Evolutionary conservation across 2,113 vertebrate genomes (phyloP).

Genomic region (Puntigrus tetrazona): DNA sequence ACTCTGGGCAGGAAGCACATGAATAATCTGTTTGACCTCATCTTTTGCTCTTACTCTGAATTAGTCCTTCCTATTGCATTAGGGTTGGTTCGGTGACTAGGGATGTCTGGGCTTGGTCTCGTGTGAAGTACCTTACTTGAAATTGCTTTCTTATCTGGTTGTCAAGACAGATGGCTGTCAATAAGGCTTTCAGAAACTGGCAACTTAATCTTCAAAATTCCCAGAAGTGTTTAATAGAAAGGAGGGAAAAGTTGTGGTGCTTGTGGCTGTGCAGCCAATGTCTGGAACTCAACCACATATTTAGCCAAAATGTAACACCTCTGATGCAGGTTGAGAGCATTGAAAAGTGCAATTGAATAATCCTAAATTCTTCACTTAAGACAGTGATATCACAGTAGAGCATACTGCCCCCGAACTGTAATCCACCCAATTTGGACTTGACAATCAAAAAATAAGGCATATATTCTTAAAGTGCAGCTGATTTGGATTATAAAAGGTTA

Average conservation of each 20-base stretch:
- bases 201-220: neutral
- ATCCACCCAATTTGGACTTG: no score
- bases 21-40: neutral
- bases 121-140: no score
- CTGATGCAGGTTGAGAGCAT: neutral
- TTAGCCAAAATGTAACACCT: neutral
- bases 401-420: no score
- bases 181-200: neutral
- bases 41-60: neutral
- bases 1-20: neutral
- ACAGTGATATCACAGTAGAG: no score
- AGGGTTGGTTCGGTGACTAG: neutral
- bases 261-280: neutral
- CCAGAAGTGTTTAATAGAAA: neutral
- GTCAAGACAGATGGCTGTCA: neutral
- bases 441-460: no score
- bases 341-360: no score
- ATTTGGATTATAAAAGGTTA: no score
- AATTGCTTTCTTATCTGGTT: neutral
- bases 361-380: no score
- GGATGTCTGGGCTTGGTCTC: neutral
- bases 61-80: neutral
- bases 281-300: neutral
- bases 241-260: neutral
- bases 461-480: no score